Evolutionary conservation across 2,888 invertebrate genomes (phyloP), one percentile per base, ranked within the genome.

Genomic region (Lithophane leautieri): DNA sequence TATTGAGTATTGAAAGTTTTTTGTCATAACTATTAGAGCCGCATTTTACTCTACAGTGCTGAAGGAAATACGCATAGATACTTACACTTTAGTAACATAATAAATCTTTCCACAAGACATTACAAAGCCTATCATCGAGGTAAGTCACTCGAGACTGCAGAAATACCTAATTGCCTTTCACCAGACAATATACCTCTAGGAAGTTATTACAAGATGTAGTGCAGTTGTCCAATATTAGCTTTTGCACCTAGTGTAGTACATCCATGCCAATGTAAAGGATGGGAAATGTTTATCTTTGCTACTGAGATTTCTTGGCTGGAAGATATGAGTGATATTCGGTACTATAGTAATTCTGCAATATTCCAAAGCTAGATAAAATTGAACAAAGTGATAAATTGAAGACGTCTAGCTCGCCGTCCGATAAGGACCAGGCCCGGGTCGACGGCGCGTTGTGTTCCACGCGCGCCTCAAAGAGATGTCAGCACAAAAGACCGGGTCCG

Each of bases 201-300:
- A 66, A 76, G 76, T 61, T 69, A 82, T 82, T 70, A 73, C 42
- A 61, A 76, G 54, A 79, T 25, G 54, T 56, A 22, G 60, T 79
- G 65, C 69, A 76, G n/a, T 61, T 42, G 68, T 14, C 54, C 60
- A 68, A 78, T 69, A 82, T 83, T 68, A 65, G 42, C 42, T 68
- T 42, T 60, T 22, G 47, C 56, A 60, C 28, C 16, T 44, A 72
- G 44, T 34, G 54, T 47, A 63, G 58, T 80, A 63, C n/a, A 56
- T 52, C 62, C 80, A 80, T 58, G 25, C 25, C 16, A 44, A 42
- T 44, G 19, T 12, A 9, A 50, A 52, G 42, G 40, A 65, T 58
- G 47, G 47, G 28, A 73, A 16, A 61, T 73, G 63, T 67, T 79
- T 76, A 66, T 76, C 16, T 67, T 63, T n/a, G 54, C 28, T 65